A percentile compares a stretch with the other conserved stretches of the same genome.
Evolutionary conservation across 2,888 invertebrate species (phyloP).

Genomic region (Onchidella celtica): DNA sequence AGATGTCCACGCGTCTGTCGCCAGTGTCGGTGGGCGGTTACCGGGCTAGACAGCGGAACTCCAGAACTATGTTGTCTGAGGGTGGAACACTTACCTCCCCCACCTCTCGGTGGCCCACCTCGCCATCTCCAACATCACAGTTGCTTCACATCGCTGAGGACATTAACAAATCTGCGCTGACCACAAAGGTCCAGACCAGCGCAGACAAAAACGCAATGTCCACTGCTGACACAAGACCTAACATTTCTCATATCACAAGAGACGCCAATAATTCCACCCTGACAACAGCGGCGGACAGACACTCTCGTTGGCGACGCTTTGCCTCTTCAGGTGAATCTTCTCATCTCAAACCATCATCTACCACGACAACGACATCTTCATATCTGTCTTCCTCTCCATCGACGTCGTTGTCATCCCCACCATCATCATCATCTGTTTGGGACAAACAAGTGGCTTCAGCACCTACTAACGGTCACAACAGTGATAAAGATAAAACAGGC

Average conservation of each 20-base stretch:
- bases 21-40: neutral
- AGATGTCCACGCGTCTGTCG: neutral
- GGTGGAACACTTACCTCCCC: neutral
- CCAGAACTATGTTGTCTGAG: conserved; percentile 23
- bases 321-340: neutral
- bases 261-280: too few species aligned
- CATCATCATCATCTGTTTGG: neutral
- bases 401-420: neutral
- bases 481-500: too few species aligned
- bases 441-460: neutral
- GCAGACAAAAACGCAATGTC: neutral
- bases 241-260: too few species aligned
- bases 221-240: neutral
- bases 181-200: neutral
- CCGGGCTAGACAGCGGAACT: neutral
- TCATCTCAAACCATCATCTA: neutral
- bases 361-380: neutral
- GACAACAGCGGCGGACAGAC: too few species aligned
- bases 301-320: neutral
- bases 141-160: conserved; percentile 11
- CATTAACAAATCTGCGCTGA: neutral
- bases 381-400: neutral
- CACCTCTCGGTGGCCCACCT: neutral
- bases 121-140: neutral
- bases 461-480: neutral